Percentiles rank a stretch among this genome's conserved stretches.
Evolutionary conservation across 1,140 invertebrate genomes (phyloP).

Genomic region (Trinorchestia longiramus): DNA sequence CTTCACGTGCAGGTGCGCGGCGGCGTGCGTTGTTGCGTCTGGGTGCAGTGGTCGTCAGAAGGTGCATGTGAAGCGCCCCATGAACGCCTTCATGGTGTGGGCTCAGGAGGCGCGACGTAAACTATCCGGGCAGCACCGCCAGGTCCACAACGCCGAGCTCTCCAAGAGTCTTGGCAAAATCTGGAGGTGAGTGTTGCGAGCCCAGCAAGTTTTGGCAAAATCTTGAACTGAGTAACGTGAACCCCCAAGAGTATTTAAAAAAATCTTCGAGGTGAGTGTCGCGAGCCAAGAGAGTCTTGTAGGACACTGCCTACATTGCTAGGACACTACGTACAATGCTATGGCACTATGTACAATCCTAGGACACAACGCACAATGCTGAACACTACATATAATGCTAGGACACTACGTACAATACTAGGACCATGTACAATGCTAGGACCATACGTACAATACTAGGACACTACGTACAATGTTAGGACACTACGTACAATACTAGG

Average conservation of each 20-base stretch:
- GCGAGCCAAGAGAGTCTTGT: neutral
- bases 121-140: constrained; percentile 89
- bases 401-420: neutral
- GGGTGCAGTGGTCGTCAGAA: constrained; percentile 63
- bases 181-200: constrained; percentile 80
- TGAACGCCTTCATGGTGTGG: constrained; percentile 99
- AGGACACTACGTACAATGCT: neutral
- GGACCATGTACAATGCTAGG: neutral
- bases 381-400: neutral
- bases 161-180: constrained; percentile 91
- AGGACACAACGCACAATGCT: neutral
- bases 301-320: neutral
- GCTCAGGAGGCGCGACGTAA: constrained; percentile 88
- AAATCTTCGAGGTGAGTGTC: neutral
- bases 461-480: neutral
- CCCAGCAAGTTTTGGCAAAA: neutral
- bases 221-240: neutral
- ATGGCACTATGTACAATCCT: neutral
- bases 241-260: too few species aligned
- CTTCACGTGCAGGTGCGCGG: constrained; percentile 58
- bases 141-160: constrained; percentile 92
- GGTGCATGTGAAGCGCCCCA: constrained; percentile 88
- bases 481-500: too few species aligned
- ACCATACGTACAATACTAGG: neutral
- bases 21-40: neutral